phyloP scores from a whole-genome alignment of 2,888 invertebrate species.

The Bugulina stolonifera region DNA sequence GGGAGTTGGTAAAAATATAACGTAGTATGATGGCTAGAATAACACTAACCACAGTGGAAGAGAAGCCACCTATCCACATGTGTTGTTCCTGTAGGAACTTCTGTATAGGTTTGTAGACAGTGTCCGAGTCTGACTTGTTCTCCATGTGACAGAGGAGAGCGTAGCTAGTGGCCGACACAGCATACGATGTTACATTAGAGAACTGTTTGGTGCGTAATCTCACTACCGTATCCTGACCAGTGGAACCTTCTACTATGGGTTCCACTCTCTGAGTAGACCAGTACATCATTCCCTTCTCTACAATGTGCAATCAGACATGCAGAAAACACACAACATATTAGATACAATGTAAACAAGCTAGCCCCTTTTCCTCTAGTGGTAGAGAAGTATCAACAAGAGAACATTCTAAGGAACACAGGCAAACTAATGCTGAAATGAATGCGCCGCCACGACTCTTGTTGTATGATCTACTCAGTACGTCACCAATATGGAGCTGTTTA shows the following conservation, averaged over 20 bases:
- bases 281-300: constrained; percentile 3
- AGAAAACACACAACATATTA: too few relatives aligned
- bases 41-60: constrained; percentile 12
- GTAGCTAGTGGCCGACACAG: constrained; percentile 87
- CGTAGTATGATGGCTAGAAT: not conserved
- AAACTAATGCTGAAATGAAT: too few relatives aligned
- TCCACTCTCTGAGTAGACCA: constrained; percentile 3
- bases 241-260: not conserved
- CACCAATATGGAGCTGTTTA: too few relatives aligned
- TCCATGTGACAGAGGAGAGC: constrained; percentile 72
- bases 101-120: not conserved
- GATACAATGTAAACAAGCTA: too few relatives aligned
- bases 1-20: too few relatives aligned
- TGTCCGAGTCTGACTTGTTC: constrained; percentile 29
- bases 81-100: constrained; percentile 26
- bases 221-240: constrained; percentile 13
- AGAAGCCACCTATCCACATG: constrained; percentile 24
- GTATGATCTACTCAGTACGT: too few relatives aligned
- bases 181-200: constrained; percentile 60
- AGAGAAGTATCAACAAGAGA: too few relatives aligned
- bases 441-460: too few relatives aligned
- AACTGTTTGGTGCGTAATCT: constrained; percentile 1
- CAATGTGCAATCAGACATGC: too few relatives aligned
- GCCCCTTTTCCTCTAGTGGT: too few relatives aligned
- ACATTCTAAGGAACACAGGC: too few relatives aligned